A percentile compares a stretch with the other conserved stretches of the same genome.
Evolutionary conservation across 1,140 invertebrate genomes (phyloP).

Genomic region (Lucilia sericata): DNA sequence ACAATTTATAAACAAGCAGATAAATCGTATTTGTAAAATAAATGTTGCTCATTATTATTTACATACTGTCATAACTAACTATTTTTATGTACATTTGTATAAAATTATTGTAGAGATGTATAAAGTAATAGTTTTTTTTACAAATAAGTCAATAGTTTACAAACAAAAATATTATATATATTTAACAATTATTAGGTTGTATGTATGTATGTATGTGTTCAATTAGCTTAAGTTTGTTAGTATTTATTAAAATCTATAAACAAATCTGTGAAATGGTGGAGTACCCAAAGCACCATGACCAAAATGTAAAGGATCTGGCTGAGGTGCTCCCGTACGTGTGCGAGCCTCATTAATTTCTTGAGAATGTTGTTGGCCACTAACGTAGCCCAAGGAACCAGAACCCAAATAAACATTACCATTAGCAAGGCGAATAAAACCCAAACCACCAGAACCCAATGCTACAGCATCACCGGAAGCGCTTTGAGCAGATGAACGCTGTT

Average conservation of each 20-base stretch:
- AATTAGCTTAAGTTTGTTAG: neutral
- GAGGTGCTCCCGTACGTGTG: conserved; percentile 56
- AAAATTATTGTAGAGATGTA: too few relatives aligned
- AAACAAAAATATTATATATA: neutral
- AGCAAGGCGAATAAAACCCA: conserved; percentile 62
- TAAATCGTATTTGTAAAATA: neutral
- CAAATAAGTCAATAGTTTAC: neutral
- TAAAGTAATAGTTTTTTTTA: too few relatives aligned
- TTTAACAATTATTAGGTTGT: neutral
- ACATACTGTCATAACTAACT: neutral
- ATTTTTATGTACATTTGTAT: too few relatives aligned
- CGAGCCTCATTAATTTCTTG: conserved; percentile 58
- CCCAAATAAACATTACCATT: conserved; percentile 65
- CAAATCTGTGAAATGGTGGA: neutral
- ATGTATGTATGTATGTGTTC: neutral
- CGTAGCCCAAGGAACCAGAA: conserved; percentile 64
- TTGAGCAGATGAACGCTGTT: conserved; percentile 52
- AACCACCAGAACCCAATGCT: conserved; percentile 62
- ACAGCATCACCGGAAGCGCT: conserved; percentile 53
- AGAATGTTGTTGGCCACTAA: conserved; percentile 59
- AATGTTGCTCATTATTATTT: neutral
- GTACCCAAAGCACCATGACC: conserved; percentile 61
- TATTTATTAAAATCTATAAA: neutral
- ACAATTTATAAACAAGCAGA: too few relatives aligned
- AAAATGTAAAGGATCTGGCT: conserved; percentile 61